A percentile compares a stretch with the other conserved stretches of the same genome.
Evolutionary conservation across 2,113 vertebrate genomes (phyloP).

Genomic region (Mionectes macconnelli): DNA sequence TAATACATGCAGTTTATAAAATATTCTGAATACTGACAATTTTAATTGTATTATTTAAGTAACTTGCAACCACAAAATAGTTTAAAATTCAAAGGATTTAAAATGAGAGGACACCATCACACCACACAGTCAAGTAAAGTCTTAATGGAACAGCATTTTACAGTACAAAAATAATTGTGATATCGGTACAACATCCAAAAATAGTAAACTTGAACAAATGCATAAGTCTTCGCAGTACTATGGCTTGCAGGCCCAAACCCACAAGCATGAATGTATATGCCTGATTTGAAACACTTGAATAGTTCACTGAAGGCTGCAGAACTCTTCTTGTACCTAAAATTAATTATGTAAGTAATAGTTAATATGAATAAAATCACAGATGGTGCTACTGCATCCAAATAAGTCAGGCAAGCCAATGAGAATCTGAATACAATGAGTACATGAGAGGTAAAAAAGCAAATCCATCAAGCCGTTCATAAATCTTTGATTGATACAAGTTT

Average conservation of each 20-base stretch:
- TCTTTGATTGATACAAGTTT: not conserved
- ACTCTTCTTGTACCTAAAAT: not conserved
- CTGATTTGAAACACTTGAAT: not conserved
- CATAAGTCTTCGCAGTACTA: not conserved
- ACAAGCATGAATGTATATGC: not conserved
- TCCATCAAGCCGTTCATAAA: not conserved
- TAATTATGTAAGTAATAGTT: not conserved
- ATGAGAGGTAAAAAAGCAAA: not conserved
- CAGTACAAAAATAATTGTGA: not conserved
- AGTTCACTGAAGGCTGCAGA: not conserved
- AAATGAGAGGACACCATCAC: not conserved
- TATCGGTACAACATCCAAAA: not conserved
- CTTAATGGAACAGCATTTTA: not conserved
- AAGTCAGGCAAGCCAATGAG: not conserved
- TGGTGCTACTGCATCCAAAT: not conserved
- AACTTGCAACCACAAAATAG: not conserved
- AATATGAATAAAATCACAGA: not conserved
- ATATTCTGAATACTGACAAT: not conserved
- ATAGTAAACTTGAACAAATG: not conserved
- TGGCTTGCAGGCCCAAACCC: not conserved
- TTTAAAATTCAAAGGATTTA: not conserved
- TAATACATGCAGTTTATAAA: not conserved
- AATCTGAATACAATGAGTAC: not conserved
- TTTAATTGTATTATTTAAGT: not conserved
- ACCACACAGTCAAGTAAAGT: not conserved